Conservation (phyloP, 2,113 vertebrate species). For the Daubentonia madagascariensis region DNA sequence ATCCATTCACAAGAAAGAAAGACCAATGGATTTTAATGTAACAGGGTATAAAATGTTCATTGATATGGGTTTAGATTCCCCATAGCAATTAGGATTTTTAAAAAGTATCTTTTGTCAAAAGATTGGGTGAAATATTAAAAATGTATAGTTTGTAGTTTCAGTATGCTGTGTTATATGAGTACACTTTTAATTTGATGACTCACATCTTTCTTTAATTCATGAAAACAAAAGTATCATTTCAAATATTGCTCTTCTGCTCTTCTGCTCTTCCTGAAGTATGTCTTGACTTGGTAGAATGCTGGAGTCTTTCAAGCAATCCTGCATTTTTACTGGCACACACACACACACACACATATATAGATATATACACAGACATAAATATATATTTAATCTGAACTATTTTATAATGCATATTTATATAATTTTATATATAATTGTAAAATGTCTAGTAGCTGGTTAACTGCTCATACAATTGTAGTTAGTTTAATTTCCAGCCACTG, state of each 20-base stretch:
- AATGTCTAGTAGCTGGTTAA: neutral
- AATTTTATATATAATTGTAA: neutral
- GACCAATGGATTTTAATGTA: neutral
- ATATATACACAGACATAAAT: neutral
- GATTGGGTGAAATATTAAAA: neutral
- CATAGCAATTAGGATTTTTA: neutral
- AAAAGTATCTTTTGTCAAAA: neutral
- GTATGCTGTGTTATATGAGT: neutral
- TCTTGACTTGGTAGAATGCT: neutral
- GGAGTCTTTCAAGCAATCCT: neutral
- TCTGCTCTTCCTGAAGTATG: neutral
- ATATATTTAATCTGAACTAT: too few species aligned
- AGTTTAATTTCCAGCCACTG: conserved; percentile 24
- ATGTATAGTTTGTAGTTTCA: neutral
- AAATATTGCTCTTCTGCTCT: neutral
- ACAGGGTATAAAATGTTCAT: neutral
- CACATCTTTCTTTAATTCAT: neutral
- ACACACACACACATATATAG: neutral
- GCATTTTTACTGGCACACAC: neutral
- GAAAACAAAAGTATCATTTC: neutral
- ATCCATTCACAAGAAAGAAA: neutral
- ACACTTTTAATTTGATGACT: neutral
- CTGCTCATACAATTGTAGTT: neutral
- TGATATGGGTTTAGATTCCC: neutral
- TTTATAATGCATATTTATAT: neutral